Conservation (phyloP, 2,113 vertebrate species). For the Numida meleagris region DNA sequence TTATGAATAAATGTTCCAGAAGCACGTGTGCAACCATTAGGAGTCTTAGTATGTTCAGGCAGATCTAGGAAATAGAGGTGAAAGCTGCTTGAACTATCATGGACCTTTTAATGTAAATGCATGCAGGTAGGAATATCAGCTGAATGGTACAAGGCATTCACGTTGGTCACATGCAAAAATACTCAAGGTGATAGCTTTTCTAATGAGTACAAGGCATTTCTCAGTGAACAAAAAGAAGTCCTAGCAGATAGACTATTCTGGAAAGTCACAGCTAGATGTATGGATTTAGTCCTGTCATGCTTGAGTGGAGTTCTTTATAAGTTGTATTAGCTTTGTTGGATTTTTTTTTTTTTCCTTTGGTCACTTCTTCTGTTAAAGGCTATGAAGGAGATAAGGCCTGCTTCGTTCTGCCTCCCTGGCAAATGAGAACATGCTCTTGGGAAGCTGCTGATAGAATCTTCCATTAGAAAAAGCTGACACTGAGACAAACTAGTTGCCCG, state of each 20-base stretch:
- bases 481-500: slow-evolving; percentile 1
- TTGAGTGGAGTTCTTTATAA: background rate
- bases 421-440: background rate
- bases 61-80: background rate
- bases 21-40: background rate
- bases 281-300: background rate
- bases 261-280: background rate
- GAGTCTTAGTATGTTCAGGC: background rate
- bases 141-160: background rate
- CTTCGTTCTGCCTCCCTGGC: background rate
- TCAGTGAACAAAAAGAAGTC: background rate
- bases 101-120: background rate
- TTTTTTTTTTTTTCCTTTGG: background rate
- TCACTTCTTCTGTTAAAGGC: background rate
- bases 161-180: background rate
- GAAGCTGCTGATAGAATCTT: slow-evolving; percentile 55
- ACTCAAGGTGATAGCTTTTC: background rate
- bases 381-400: background rate
- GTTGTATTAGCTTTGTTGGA: background rate
- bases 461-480: background rate
- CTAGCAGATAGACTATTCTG: background rate
- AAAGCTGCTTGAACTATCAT: background rate
- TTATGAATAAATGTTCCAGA: background rate
- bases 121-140: background rate
- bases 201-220: background rate